phyloP scores from a whole-genome alignment of 2,113 vertebrate species.

The Rutilus rutilus region DNA sequence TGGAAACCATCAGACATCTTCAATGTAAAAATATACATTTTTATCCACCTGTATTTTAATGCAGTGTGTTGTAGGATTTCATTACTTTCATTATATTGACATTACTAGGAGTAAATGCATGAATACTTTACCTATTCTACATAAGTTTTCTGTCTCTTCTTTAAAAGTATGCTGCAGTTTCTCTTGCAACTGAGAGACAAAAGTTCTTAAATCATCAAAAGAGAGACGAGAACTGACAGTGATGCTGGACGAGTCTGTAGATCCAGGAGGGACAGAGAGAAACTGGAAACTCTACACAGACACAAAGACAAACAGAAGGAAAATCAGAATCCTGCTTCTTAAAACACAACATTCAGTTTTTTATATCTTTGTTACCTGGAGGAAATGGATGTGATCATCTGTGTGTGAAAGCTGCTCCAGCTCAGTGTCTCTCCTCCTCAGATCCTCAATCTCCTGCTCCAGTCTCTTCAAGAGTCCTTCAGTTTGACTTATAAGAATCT shows the following conservation, averaged over 20 bases:
- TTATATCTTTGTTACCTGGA: neutral
- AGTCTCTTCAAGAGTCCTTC: neutral
- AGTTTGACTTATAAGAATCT: neutral
- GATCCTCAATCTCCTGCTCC: neutral
- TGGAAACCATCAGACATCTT: neutral
- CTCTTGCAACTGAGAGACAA: neutral
- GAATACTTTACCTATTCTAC: neutral
- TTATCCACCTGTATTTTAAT: neutral
- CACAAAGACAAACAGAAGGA: neutral
- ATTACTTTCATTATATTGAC: neutral
- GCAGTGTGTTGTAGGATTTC: neutral
- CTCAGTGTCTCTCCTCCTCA: neutral
- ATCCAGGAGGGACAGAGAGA: neutral
- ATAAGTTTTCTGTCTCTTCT: neutral
- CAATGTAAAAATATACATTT: neutral
- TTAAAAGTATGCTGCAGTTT: neutral
- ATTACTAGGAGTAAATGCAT: neutral
- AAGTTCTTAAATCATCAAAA: neutral
- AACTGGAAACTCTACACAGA: neutral
- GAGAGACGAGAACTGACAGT: neutral
- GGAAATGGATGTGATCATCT: neutral
- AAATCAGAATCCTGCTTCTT: neutral
- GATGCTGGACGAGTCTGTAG: neutral
- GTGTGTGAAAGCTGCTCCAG: neutral
- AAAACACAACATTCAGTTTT: neutral